Base-by-base conservation (phyloP, 2,888 invertebrate species). In the Xanthorhoe spadicearia region DNA sequence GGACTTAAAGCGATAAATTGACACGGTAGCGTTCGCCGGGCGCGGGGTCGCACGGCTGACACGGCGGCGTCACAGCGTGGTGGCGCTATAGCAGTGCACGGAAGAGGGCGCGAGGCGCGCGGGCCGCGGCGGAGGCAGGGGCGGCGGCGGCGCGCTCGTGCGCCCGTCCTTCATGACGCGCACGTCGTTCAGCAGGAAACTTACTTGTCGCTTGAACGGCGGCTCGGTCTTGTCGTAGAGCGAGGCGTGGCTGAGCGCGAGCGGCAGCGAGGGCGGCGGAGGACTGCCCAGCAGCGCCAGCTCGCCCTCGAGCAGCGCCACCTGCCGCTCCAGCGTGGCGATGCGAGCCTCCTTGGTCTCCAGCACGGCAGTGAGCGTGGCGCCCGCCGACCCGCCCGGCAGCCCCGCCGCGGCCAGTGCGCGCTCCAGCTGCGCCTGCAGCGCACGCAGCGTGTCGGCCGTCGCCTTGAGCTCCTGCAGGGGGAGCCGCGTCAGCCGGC, bases 301-400 rank as follows among this genome's bases (percentile, higher is more conserved):
- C 94, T 97, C 97, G 88, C 95, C 94, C 93, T 97, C 97, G 87
- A 97, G 94, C 86, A 96, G 93, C 79, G 94, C 94, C 79, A 97
- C 95, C 92, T 97, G 97, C 82, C 96, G 96, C 94, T 98, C 97
- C 92, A 98, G 94, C 74, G 96, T 96, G 85, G 96, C 95, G 89
- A 98, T 97, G 89, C 97, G 95, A 83, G 96, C 96, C 92, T 97
- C 97, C 95, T 97, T 96, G 80, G 96, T 96, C 94, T 96, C 96
- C 93, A 96, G 94, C 88, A 96, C 96, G 81, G 96, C 96, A 79
- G 95, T 95, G 89, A 96, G 94, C 78, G 96, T 96, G 88, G 96
- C 96, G 80, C 92, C 92, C 77, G 92, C 92, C 77, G 85, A 85
- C 84, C 91, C 91, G 78, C 92, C 92, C 77, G 94, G 94, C 85